Evolutionary conservation across 2,113 vertebrate species (phyloP).

Genomic region (Hipposideros armiger): DNA sequence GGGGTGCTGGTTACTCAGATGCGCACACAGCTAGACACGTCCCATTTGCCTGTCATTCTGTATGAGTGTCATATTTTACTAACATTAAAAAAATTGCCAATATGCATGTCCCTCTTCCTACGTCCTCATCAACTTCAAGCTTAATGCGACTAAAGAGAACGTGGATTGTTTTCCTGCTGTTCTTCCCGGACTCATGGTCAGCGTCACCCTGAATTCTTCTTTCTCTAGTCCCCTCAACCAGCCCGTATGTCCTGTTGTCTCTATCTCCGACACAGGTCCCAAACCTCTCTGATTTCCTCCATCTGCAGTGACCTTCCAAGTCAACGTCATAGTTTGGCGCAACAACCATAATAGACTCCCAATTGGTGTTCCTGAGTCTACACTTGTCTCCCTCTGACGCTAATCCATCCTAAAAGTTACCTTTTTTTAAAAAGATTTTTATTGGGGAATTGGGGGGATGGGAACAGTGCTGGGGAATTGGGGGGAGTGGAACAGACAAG

Average conservation of each 20-base stretch:
- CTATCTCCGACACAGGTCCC: neutral
- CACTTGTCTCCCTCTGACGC: accelerated
- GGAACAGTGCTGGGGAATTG: no score
- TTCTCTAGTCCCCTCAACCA: neutral
- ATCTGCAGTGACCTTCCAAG: neutral
- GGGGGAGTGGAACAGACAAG: no score
- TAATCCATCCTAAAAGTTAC: neutral
- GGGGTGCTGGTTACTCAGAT: neutral
- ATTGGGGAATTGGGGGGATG: no score
- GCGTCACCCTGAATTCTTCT: accelerated
- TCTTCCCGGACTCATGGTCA: no score
- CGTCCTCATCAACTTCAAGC: neutral
- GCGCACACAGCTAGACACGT: accelerated
- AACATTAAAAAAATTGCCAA: neutral
- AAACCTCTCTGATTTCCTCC: accelerated
- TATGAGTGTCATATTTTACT: accelerated
- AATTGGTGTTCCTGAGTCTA: accelerated
- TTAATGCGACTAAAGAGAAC: neutral
- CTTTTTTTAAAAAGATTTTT: no score
- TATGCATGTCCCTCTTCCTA: no score
- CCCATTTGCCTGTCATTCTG: accelerated
- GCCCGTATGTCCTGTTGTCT: accelerated
- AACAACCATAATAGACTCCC: accelerated
- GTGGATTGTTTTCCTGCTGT: accelerated
- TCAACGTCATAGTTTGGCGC: neutral